Evolutionary conservation across 1,140 invertebrate species (phyloP).

Genomic region (Pachypeltis micranthus): DNA sequence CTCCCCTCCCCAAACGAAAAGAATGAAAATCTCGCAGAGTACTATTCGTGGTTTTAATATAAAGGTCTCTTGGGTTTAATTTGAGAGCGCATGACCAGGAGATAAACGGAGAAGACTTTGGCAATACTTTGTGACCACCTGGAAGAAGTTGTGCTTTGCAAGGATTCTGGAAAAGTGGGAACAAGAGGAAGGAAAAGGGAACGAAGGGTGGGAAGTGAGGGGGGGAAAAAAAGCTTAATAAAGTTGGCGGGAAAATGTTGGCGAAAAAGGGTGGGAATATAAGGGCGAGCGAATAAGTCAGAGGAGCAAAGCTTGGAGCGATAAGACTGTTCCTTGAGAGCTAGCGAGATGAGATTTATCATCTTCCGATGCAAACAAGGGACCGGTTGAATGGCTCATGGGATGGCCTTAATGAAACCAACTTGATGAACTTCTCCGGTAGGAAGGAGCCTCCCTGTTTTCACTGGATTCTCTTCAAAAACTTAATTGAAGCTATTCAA

Average conservation of each 20-base stretch:
- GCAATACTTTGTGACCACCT: slow-evolving; percentile 6
- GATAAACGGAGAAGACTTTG: slow-evolving; percentile 1
- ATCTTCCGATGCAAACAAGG: slow-evolving; percentile 9
- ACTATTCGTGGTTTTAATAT: not conserved
- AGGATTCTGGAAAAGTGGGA: too few species aligned
- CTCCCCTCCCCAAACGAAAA: not conserved
- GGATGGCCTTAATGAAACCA: slow-evolving; percentile 7
- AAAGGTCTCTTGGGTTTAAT: slow-evolving; percentile 3
- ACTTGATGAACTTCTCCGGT: slow-evolving; percentile 4
- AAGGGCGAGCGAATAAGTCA: not conserved
- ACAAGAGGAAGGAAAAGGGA: not conserved
- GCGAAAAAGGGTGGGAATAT: not conserved
- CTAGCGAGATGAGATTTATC: slow-evolving; percentile 3
- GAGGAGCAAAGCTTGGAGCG: not conserved
- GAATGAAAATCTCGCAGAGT: not conserved
- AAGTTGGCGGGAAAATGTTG: too few species aligned
- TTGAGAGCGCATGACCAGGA: not conserved
- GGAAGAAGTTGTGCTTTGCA: not conserved
- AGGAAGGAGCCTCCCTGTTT: not conserved
- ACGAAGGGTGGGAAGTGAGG: not conserved
- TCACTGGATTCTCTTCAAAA: not conserved
- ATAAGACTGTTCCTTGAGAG: not conserved
- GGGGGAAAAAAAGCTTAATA: too few species aligned
- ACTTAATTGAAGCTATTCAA: slow-evolving; percentile 10
- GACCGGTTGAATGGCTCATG: not conserved